Percentiles rank a stretch among this genome's conserved stretches.
These are phyloP conservation scores for Drosophila simulans DNA, from an alignment of 1,140 invertebrate genomes.

Conservation along the genomic window DNA sequence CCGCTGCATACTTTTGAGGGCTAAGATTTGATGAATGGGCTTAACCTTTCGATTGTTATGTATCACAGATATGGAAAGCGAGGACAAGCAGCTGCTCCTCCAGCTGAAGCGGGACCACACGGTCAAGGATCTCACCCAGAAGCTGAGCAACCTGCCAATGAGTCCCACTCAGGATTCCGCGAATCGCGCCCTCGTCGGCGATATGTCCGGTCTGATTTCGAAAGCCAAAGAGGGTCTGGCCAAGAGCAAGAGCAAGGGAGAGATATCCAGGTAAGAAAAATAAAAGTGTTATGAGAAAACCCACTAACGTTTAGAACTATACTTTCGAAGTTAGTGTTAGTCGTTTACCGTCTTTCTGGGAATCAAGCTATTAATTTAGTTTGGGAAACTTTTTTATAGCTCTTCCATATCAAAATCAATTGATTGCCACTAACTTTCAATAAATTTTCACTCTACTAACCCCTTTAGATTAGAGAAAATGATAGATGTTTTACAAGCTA, in stretches of 20 bases:
- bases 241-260: slow-evolving; percentile 91
- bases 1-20: slow-evolving; percentile 63
- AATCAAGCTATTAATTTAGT: background rate
- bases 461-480: background rate
- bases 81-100: slow-evolving; percentile 74
- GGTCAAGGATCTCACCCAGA: slow-evolving; percentile 94
- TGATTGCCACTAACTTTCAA: background rate
- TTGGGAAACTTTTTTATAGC: background rate
- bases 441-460: background rate
- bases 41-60: background rate
- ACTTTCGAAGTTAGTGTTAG: too few relatives aligned
- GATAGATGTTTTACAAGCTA: background rate
- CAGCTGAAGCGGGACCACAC: slow-evolving; percentile 90
- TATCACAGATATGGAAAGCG: slow-evolving; percentile 74
- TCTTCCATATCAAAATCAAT: background rate
- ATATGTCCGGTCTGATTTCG: slow-evolving; percentile 95
- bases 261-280: slow-evolving; percentile 79
- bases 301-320: too few relatives aligned
- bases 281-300: too few relatives aligned
- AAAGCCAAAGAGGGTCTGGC: slow-evolving; percentile 96
- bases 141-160: slow-evolving; percentile 89
- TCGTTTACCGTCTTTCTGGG: background rate
- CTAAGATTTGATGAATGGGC: background rate
- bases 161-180: slow-evolving; percentile 85
- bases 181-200: slow-evolving; percentile 87